A percentile compares a stretch with the other conserved stretches of the same genome.
These are phyloP conservation scores for Microctenopoma steveboyesi DNA, from an alignment of 2,797 vertebrate species.

Conservation along the genomic window DNA sequence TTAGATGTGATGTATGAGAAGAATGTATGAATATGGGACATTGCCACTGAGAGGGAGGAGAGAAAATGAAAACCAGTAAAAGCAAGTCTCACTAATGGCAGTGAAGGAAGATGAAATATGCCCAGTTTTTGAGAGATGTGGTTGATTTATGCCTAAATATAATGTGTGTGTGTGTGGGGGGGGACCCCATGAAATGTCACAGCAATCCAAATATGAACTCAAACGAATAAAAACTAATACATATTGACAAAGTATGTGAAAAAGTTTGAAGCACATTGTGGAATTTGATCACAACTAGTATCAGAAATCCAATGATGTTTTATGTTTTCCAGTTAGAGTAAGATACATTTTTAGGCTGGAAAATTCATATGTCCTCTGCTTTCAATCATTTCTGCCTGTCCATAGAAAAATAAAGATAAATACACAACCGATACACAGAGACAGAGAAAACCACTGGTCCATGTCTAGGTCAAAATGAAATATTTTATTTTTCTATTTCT, in stretches of 20 bases:
- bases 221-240: neutral
- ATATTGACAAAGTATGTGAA: neutral
- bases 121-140: constrained; percentile 18
- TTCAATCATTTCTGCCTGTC: constrained; percentile 34
- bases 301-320: neutral
- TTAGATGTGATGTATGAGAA: constrained; percentile 57
- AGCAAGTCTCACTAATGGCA: constrained; percentile 25
- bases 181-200: constrained; percentile 57
- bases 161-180: too few species aligned
- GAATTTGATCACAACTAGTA: neutral
- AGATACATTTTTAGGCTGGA: neutral
- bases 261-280: neutral
- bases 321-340: neutral
- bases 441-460: constrained; percentile 34
- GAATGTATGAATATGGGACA: constrained; percentile 61
- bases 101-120: constrained; percentile 33
- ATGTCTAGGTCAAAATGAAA: constrained; percentile 36
- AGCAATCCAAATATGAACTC: constrained; percentile 46
- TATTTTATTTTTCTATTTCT: constrained; percentile 11
- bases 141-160: constrained; percentile 11
- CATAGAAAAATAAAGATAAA: constrained; percentile 48
- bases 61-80: constrained; percentile 42
- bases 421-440: constrained; percentile 29
- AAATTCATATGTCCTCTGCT: constrained; percentile 9
- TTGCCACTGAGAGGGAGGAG: constrained; percentile 46